Evolutionary conservation across 2,113 vertebrate species (phyloP).

Genomic region (Anas platyrhynchos): DNA sequence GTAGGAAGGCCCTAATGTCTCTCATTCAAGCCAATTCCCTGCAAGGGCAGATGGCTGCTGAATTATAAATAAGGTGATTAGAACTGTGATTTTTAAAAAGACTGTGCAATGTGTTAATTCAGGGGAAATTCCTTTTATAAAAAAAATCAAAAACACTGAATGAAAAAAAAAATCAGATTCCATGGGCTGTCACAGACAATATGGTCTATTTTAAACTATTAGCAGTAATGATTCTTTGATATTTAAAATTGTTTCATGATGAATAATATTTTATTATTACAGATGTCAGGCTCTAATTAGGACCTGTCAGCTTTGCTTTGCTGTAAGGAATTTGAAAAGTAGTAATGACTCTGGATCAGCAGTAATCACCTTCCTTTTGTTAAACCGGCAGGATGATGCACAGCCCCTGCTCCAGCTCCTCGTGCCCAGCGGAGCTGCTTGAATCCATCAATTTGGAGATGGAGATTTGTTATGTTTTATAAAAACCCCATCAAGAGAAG

Average conservation of each 20-base stretch:
- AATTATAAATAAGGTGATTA: conserved; percentile 64
- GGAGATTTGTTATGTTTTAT: neutral
- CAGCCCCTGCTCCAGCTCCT: conserved; percentile 6
- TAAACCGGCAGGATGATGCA: neutral
- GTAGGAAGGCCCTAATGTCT: neutral
- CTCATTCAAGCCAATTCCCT: conserved; percentile 26
- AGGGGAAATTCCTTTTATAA: conserved; percentile 8
- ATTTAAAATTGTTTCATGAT: conserved; percentile 50
- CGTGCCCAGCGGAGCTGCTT: neutral
- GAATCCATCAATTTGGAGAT: neutral
- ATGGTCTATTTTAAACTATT: neutral
- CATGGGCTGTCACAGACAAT: neutral
- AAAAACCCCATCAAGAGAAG: neutral
- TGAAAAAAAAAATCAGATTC: neutral
- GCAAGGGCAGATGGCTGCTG: conserved; percentile 58
- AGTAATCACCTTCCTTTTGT: conserved; percentile 1
- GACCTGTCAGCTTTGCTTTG: conserved; percentile 46
- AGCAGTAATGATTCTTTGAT: conserved; percentile 23
- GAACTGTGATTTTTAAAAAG: conserved; percentile 26
- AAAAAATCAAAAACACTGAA: neutral
- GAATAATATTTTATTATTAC: conserved; percentile 71
- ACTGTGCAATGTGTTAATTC: conserved; percentile 12
- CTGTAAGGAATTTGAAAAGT: conserved; percentile 17
- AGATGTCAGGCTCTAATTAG: conserved; percentile 56
- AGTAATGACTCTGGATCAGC: neutral